Evolutionary conservation across 2,888 invertebrate species (phyloP).

Genomic region (Sepioteuthis lessoniana): DNA sequence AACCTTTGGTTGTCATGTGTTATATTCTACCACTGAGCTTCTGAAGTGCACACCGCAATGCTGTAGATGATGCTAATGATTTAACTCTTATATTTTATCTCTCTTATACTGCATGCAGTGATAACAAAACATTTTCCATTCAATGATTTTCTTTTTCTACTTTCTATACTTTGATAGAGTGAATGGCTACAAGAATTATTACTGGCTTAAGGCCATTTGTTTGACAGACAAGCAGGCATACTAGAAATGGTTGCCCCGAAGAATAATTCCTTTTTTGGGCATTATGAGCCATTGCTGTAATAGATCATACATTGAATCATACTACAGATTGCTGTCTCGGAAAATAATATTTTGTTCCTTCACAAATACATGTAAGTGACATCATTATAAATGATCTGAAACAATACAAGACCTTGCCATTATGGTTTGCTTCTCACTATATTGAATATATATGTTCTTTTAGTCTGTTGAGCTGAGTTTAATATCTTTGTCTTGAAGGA

Average conservation of each 20-base stretch:
- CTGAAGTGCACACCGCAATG: background rate
- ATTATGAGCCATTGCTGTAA: background rate
- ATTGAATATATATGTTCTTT: background rate
- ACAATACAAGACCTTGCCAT: background rate
- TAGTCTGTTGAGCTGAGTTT: background rate
- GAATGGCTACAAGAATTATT: conserved; percentile 33
- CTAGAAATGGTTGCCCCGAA: background rate
- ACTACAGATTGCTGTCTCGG: background rate
- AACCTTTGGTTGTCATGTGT: background rate
- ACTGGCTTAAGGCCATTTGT: background rate
- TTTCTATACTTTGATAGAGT: background rate
- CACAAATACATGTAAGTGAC: background rate
- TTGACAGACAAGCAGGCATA: background rate
- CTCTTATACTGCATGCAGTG: conserved; percentile 15
- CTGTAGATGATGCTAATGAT: background rate
- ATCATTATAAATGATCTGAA: background rate
- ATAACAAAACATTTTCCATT: background rate
- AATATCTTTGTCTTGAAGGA: background rate
- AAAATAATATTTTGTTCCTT: background rate
- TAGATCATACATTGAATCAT: background rate
- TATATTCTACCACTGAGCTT: background rate
- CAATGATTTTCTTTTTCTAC: background rate
- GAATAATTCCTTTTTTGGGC: background rate
- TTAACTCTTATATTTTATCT: background rate
- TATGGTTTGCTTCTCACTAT: background rate